Percentiles rank a stretch among this genome's conserved stretches.
Evolutionary conservation across 2,113 vertebrate species (phyloP).

Genomic region (Prionailurus bengalensis): DNA sequence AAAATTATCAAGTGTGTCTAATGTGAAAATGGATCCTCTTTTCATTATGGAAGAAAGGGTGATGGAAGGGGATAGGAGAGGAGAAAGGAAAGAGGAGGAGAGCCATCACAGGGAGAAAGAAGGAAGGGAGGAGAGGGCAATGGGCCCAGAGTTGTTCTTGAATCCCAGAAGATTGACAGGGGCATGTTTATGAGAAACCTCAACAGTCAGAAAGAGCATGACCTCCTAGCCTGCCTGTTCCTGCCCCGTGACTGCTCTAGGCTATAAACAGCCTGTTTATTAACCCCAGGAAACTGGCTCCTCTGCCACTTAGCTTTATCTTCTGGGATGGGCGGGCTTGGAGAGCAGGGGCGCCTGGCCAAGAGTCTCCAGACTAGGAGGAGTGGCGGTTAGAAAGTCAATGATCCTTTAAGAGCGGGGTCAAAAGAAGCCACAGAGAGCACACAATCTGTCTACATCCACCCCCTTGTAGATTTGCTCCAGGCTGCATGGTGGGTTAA

Average conservation of each 20-base stretch:
- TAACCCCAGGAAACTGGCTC: slow-evolving; percentile 58
- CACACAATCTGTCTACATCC: accelerated
- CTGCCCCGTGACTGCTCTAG: slow-evolving; percentile 61
- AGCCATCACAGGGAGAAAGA: not conserved
- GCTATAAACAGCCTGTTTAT: slow-evolving; percentile 72
- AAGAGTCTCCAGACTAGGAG: slow-evolving; percentile 48
- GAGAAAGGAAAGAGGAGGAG: not conserved
- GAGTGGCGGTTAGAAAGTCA: not conserved
- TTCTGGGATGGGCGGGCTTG: not conserved
- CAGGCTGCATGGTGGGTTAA: not conserved
- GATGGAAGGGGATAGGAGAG: not conserved
- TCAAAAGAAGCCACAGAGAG: not conserved
- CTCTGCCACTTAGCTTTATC: not conserved
- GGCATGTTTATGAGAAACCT: slow-evolving; percentile 51
- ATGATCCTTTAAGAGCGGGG: not conserved
- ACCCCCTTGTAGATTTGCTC: not conserved
- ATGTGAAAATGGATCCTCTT: not conserved
- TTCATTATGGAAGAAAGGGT: not conserved
- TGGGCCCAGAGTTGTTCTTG: not conserved
- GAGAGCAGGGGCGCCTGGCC: not conserved
- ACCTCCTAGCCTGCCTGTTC: slow-evolving; percentile 56
- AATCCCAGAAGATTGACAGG: not conserved
- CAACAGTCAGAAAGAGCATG: not conserved
- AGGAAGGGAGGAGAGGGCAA: not conserved
- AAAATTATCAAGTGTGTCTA: not conserved